Percentiles rank a stretch among this genome's conserved stretches.
Conservation (phyloP, 92 coral and sea anemone species). For the Bergia sp. region DNA sequence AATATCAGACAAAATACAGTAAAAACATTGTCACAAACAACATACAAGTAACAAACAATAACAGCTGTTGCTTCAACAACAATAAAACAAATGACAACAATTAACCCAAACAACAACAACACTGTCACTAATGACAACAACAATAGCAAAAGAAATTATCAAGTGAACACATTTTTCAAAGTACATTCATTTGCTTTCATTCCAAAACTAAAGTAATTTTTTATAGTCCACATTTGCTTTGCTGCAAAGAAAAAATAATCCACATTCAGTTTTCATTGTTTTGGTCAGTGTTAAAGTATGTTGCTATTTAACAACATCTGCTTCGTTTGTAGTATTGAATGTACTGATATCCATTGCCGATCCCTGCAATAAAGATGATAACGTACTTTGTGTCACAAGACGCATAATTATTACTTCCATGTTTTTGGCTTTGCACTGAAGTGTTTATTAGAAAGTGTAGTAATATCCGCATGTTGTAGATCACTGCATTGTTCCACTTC, state of each 20-base stretch:
- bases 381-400: background rate
- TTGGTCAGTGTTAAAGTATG: background rate
- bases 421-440: background rate
- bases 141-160: background rate
- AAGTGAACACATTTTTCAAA: background rate
- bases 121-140: background rate
- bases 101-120: background rate
- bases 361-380: slow-evolving; percentile 44
- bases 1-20: background rate
- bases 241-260: slow-evolving; percentile 28
- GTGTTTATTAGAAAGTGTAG: background rate
- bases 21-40: background rate
- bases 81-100: background rate
- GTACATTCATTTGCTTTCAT: background rate
- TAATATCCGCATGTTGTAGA: background rate
- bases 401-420: background rate
- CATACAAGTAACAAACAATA: background rate
- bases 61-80: background rate
- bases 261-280: background rate
- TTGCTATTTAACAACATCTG: no score
- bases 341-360: background rate
- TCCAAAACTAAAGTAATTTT: background rate
- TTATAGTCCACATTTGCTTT: background rate
- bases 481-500: background rate
- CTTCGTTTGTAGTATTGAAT: background rate